A percentile compares a stretch with the other conserved stretches of the same genome.
These are phyloP conservation scores for Aurelia aurita DNA, from an alignment of 30 jellyfish, hydroid and myxozoan species.

Conservation along the genomic window DNA sequence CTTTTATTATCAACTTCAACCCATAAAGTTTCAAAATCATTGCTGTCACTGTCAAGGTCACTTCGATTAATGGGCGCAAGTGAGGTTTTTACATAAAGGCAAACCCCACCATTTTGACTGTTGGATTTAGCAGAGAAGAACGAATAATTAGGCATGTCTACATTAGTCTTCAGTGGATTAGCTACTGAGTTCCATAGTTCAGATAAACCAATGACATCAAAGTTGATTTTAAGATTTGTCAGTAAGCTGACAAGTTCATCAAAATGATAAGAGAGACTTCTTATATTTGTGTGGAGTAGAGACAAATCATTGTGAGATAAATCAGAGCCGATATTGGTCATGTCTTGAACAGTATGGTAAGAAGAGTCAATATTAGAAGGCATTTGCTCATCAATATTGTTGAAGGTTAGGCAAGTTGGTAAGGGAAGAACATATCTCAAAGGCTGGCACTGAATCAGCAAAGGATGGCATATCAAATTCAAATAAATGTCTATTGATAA, in stretches of 20 bases:
- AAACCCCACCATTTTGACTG: constrained; percentile 54
- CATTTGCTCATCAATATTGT: too few species aligned
- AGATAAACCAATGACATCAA: constrained; percentile 58
- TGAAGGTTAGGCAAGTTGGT: too few species aligned
- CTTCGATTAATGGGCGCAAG: not conserved
- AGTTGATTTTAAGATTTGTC: constrained; percentile 17
- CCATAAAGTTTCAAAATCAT: constrained; percentile 55
- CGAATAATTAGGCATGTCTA: constrained; percentile 1
- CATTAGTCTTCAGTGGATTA: not conserved
- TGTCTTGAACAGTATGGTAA: too few species aligned
- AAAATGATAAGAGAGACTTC: constrained; percentile 48
- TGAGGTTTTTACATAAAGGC: not conserved
- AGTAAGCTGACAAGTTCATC: constrained; percentile 42
- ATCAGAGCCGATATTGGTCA: too few species aligned
- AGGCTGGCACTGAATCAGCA: too few species aligned
- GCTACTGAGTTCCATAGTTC: constrained; percentile 42
- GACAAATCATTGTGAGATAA: too few species aligned
- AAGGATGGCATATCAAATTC: too few species aligned
- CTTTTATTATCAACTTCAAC: constrained; percentile 31
- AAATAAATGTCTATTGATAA: too few species aligned
- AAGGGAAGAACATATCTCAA: too few species aligned
- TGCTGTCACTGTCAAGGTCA: not conserved
- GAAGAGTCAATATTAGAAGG: too few species aligned
- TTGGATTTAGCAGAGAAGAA: constrained; percentile 23
- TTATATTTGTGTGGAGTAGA: constrained; percentile 46